These are phyloP conservation scores for Drosophila subobscura DNA, from an alignment of 1,140 invertebrate genomes.

Conservation along the genomic window DNA sequence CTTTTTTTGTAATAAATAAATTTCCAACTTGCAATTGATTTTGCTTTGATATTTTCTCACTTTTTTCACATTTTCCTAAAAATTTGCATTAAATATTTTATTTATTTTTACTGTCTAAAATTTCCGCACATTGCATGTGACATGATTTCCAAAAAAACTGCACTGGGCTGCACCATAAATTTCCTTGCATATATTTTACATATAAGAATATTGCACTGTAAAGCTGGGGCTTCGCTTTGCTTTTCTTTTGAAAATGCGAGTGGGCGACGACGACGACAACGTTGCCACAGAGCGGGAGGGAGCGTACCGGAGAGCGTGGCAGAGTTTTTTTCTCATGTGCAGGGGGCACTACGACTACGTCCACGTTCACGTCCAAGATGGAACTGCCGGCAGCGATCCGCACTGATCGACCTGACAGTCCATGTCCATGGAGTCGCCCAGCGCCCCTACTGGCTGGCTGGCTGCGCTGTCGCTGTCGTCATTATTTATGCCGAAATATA, in stretches of 20 bases:
- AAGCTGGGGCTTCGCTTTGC: conserved; percentile 1
- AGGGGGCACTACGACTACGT: conserved; percentile 51
- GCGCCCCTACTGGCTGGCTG: conserved; percentile 4
- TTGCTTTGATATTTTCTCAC: conserved; percentile 5
- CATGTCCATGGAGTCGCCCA: conserved; percentile 74
- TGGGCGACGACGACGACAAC: conserved; percentile 45
- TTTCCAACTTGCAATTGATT: conserved; percentile 16
- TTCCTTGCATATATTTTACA: conserved; percentile 32
- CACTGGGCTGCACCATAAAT: conserved; percentile 49
- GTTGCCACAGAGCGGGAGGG: conserved; percentile 10
- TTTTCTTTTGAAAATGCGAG: conserved; percentile 50
- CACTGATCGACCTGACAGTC: conserved; percentile 68
- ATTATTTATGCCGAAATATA: conserved; percentile 69
- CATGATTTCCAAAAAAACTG: conserved; percentile 77
- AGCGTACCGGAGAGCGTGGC: not conserved
- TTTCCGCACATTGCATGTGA: conserved; percentile 70
- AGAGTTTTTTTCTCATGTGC: conserved; percentile 46
- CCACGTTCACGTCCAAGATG: conserved; percentile 61
- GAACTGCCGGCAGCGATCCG: conserved; percentile 51
- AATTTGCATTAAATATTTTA: conserved; percentile 13
- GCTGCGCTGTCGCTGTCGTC: conserved; percentile 1
- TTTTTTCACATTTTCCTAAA: not conserved
- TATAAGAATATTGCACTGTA: conserved; percentile 43
- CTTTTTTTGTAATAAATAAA: not conserved
- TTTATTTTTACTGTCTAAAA: conserved; percentile 35